Evolutionary conservation across 2,113 vertebrate species (phyloP).

Genomic region (Cheilinus undulatus): DNA sequence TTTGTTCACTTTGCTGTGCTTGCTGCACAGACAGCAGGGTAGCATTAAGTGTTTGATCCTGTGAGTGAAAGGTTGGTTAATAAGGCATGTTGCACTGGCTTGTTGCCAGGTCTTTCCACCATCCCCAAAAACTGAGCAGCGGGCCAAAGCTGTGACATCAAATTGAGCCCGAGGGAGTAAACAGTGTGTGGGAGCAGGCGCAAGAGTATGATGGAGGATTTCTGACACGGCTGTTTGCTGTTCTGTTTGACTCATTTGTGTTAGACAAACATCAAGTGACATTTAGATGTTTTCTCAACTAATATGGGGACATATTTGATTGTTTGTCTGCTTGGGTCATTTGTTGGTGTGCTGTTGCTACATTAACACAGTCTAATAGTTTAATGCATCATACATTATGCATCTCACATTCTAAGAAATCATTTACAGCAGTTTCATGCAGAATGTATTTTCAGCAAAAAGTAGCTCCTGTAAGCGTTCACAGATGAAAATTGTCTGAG

Average conservation of each 20-base stretch:
- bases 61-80: conserved; percentile 27
- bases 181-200: background rate
- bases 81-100: conserved; percentile 29
- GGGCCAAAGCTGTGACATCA: conserved; percentile 5
- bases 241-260: conserved; percentile 9
- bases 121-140: background rate
- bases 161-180: conserved; percentile 14
- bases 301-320: conserved; percentile 2
- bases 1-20: conserved; percentile 46
- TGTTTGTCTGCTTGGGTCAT: conserved; percentile 6
- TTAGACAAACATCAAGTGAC: background rate
- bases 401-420: conserved; percentile 1
- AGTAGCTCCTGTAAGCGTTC: background rate
- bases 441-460: conserved; percentile 6
- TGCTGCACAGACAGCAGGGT: conserved; percentile 2
- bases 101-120: conserved; percentile 36
- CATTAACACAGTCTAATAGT: background rate
- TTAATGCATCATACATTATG: background rate
- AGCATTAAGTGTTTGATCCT: conserved; percentile 16
- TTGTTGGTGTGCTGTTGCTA: background rate
- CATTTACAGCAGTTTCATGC: background rate
- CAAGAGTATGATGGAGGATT: conserved; percentile 2
- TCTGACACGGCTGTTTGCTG: conserved; percentile 3
- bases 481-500: too few relatives aligned
- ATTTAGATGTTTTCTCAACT: conserved; percentile 18